Conservation (phyloP, 2,113 vertebrate genomes). For the Neogale vison region DNA sequence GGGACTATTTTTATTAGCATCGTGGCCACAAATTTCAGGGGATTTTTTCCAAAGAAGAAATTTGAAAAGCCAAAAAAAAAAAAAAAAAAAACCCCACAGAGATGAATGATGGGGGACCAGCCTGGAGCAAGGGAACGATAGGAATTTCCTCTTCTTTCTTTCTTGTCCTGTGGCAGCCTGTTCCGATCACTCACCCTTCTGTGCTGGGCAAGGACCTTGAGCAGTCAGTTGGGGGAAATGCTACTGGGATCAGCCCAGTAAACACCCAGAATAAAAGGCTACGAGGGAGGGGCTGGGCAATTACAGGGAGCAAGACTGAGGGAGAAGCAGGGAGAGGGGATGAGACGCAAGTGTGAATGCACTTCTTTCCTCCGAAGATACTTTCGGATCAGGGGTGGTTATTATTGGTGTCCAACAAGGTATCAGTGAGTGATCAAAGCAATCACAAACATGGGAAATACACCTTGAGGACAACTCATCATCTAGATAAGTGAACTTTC, state of each 20-base stretch:
- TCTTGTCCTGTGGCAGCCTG: rapidly evolving
- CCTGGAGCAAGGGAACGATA: neutral
- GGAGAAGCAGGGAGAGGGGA: neutral
- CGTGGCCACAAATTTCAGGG: constrained; percentile 23
- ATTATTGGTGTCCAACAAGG: neutral
- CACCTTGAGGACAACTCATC: neutral
- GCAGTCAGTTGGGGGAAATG: neutral
- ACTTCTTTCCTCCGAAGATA: neutral
- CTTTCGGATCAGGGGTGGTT: neutral
- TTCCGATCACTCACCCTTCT: neutral
- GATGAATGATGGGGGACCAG: neutral
- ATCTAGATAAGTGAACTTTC: neutral
- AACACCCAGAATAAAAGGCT: neutral
- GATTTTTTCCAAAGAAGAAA: neutral
- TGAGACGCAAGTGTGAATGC: rapidly evolving
- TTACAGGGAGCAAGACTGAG: rapidly evolving
- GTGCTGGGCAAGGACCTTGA: rapidly evolving
- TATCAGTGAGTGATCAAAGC: neutral
- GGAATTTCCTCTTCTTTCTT: neutral
- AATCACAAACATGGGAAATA: neutral
- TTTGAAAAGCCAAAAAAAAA: neutral
- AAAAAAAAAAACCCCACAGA: too few species aligned
- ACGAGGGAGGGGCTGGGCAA: too few species aligned
- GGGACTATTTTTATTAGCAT: neutral
- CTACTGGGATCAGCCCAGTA: neutral